A percentile compares a stretch with the other conserved stretches of the same genome.
These are phyloP conservation scores for Ryuthela nishihirai DNA, from an alignment of 2,888 invertebrate genomes.

Conservation along the genomic window DNA sequence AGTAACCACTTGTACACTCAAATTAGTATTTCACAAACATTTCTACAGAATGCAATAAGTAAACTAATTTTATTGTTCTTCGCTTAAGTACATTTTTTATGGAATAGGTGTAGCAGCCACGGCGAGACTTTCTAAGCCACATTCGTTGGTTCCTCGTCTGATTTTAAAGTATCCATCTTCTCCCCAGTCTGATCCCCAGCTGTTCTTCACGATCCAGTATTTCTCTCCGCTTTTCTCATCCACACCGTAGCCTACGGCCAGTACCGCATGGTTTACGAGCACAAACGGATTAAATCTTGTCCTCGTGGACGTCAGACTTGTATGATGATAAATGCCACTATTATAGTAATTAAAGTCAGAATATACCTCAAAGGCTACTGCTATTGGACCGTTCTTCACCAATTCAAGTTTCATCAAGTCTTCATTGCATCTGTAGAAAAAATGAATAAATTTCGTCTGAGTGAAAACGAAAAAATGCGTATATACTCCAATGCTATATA, in stretches of 20 bases:
- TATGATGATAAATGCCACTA: conserved; percentile 54
- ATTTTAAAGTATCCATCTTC: conserved; percentile 47
- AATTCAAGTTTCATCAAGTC: conserved; percentile 52
- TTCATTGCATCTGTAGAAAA: conserved; percentile 52
- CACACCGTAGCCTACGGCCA: conserved; percentile 52
- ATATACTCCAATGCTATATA: no score
- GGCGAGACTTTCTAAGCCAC: conserved; percentile 38
- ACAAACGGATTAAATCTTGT: conserved; percentile 49
- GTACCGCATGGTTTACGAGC: conserved; percentile 51
- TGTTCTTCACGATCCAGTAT: conserved; percentile 46
- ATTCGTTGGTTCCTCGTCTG: conserved; percentile 44
- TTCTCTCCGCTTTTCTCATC: conserved; percentile 45
- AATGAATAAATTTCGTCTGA: no score
- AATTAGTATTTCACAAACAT: no score
- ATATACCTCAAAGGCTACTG: conserved; percentile 54
- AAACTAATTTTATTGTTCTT: no score
- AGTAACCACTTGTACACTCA: no score
- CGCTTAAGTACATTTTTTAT: no score
- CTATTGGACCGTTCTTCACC: conserved; percentile 53
- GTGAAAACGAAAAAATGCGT: no score
- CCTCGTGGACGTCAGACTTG: conserved; percentile 45
- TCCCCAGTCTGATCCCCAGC: conserved; percentile 47
- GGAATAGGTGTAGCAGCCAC: conserved; percentile 40
- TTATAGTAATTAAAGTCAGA: conserved; percentile 50
- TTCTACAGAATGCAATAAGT: no score